Evolutionary conservation across 2,113 vertebrate species (phyloP), one percentile per base, ranked within the genome.

Genomic region (Globicephala melas): DNA sequence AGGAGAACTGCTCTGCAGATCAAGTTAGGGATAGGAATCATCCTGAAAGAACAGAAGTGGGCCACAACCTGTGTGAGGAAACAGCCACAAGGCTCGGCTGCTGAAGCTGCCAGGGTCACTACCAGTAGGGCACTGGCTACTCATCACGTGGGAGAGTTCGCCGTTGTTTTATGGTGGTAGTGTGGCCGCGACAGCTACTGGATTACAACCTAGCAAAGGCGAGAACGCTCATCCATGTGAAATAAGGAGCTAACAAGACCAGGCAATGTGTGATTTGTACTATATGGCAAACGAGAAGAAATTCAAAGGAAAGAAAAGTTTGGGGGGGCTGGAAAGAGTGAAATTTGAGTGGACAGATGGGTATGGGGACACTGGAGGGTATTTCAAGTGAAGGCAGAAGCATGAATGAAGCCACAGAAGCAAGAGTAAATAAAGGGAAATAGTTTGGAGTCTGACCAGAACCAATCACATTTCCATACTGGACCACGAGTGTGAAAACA

Each of bases 131-230:
- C 1, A 58, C 53, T 3, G 62, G n/a, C 12, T 31, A 33, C 62
- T 44, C 21, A 6, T 1, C 23, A 21, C 2, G 18, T 23, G 36
- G n/a, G 41, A 23, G 18, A 25, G 15, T 55, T 28, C 31, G n/a
- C 4, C 55, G 6, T 3, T 20, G 26, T n/a, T 25, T 53, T 0
- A 0, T 6, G 36, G 28, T 31, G 4, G 4, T 31, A 21, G 60
- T 8, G 28, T 31, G 11, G 28, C 53, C 36, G 55, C 8, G 10
- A 31, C 44, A 63, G 20, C 60, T 70, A 15, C 5, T 47, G 23
- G 41, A 38, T 63, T 33, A 70, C n/a, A 55, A 20, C 1, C 33
- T 26, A 41, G 50, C 23, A 60, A 68, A 26, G 7, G 47, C 38
- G 17, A 8, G 17, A 38, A 81, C 8, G 12, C 3, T 26, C 14